Evolutionary conservation across 2,113 vertebrate species (phyloP).

Genomic region (Motacilla alba): DNA sequence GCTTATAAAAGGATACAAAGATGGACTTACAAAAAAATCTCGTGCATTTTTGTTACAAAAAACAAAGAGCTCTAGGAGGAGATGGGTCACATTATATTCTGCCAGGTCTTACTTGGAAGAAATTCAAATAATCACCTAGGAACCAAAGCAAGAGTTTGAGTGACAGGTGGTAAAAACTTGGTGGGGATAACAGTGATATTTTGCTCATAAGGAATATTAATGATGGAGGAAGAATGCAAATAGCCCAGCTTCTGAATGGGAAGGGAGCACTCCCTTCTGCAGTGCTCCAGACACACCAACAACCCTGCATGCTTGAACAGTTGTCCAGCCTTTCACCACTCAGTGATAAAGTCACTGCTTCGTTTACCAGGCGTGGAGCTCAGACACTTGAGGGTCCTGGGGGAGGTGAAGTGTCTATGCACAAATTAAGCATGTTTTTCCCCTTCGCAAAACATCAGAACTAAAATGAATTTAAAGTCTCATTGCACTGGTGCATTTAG

Average conservation of each 20-base stretch:
- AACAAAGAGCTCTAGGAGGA: background rate
- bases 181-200: background rate
- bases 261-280: background rate
- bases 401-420: background rate
- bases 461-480: constrained; percentile 28
- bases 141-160: background rate
- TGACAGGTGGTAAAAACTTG: background rate
- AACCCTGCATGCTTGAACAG: background rate
- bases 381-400: background rate
- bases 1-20: background rate
- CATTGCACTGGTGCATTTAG: constrained; percentile 38
- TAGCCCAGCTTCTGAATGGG: background rate
- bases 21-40: background rate
- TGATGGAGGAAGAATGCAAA: background rate
- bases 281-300: background rate
- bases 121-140: background rate
- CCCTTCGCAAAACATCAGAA: constrained; percentile 4
- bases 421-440: background rate
- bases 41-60: background rate
- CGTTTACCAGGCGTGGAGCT: background rate
- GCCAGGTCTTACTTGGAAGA: background rate
- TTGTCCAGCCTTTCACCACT: background rate
- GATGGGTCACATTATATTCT: background rate
- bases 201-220: background rate
- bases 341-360: background rate